phyloP scores from a whole-genome alignment of 64 coral and sea anemone genomes.

The Hydrozoanthus tunicans region DNA sequence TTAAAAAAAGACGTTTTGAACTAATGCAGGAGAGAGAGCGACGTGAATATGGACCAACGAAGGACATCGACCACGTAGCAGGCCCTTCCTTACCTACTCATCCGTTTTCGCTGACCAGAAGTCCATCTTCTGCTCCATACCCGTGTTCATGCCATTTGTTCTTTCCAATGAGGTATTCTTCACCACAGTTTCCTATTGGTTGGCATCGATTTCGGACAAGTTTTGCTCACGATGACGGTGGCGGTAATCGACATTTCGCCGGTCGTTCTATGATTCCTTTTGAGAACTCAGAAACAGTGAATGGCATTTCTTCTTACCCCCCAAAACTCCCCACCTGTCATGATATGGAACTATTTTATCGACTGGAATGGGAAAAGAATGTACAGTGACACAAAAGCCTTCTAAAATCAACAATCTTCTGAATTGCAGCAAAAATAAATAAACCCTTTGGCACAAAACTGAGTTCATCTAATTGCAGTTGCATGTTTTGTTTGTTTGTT shows the following conservation, averaged over 20 bases:
- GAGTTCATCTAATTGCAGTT: neutral
- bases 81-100: neutral
- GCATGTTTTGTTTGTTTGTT: no score
- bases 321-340: neutral
- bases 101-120: neutral
- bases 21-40: neutral
- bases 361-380: neutral
- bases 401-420: neutral
- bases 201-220: slow-evolving; percentile 10
- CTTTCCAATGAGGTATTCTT: neutral
- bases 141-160: slow-evolving; percentile 27
- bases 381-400: neutral
- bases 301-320: neutral
- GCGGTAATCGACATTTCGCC: neutral
- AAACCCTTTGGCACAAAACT: neutral
- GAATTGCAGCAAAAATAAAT: neutral
- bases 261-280: neutral
- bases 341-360: neutral
- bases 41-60: neutral
- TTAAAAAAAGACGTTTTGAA: slow-evolving; percentile 7
- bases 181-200: neutral
- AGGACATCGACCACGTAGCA: neutral
- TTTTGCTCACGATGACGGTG: neutral
- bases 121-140: neutral
- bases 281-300: neutral